Evolutionary conservation across 2,797 vertebrate species (phyloP).

Genomic region (Vipera latastei): DNA sequence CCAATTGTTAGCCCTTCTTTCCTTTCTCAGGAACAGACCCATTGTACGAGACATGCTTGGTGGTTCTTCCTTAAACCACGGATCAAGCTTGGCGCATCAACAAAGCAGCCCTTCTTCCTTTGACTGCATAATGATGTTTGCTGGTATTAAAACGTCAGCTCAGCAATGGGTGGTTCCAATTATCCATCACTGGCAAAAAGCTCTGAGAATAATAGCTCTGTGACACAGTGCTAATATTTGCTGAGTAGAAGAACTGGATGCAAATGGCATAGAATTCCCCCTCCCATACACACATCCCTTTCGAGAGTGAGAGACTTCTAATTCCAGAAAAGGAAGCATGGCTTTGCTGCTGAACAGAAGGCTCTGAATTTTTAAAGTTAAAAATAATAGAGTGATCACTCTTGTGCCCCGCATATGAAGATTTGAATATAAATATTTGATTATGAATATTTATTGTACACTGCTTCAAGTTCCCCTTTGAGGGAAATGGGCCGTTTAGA

Average conservation of each 20-base stretch:
- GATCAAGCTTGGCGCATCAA: neutral
- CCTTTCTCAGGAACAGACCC: neutral
- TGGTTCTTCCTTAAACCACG: neutral
- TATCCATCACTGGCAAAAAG: neutral
- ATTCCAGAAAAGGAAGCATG: neutral
- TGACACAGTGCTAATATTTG: neutral
- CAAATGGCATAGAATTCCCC: neutral
- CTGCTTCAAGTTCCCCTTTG: neutral
- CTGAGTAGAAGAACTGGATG: neutral
- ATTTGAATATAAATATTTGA: neutral
- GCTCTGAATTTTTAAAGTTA: neutral
- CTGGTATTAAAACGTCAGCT: neutral
- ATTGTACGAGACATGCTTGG: neutral
- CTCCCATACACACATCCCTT: no score
- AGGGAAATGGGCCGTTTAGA: neutral
- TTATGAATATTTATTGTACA: neutral
- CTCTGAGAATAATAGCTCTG: neutral
- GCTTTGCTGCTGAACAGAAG: neutral
- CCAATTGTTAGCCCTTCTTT: slow-evolving; percentile 22
- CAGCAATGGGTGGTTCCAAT: neutral
- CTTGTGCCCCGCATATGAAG: neutral
- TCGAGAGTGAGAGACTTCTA: neutral
- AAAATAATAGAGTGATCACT: neutral
- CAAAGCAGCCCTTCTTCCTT: neutral
- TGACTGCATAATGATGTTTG: neutral